phyloP scores from a whole-genome alignment of 2,888 invertebrate genomes.

The Apamea epomidion region DNA sequence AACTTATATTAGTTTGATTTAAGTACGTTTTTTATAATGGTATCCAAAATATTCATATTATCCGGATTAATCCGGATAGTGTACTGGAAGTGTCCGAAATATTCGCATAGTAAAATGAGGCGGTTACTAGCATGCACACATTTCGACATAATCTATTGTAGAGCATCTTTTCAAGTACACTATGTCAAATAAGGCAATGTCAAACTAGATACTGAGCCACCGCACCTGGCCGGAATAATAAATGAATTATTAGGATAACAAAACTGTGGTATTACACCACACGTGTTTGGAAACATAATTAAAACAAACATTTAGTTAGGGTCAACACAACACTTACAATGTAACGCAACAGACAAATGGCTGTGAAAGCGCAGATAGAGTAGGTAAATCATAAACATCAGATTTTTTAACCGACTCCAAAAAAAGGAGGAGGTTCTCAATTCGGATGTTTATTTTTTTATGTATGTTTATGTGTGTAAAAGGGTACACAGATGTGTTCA shows the following conservation, averaged over 20 bases:
- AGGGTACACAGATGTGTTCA: too few species aligned
- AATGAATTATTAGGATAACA: constrained; percentile 8
- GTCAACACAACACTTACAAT: constrained; percentile 22
- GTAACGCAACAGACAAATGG: neutral
- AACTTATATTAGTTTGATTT: neutral
- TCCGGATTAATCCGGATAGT: neutral
- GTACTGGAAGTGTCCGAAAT: neutral
- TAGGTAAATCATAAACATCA: neutral
- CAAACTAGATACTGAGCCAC: constrained; percentile 22
- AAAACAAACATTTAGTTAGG: constrained; percentile 29
- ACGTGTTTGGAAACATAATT: constrained; percentile 32
- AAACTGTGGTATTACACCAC: constrained; percentile 13
- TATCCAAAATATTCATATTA: neutral
- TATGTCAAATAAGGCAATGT: constrained; percentile 33
- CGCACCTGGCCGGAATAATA: constrained; percentile 42
- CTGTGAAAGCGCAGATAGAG: neutral
- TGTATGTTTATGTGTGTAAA: too few species aligned
- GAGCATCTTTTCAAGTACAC: constrained; percentile 25
- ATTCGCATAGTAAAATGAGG: neutral
- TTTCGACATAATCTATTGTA: constrained; percentile 10
- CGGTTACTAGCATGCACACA: neutral
- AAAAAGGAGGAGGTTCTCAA: too few species aligned
- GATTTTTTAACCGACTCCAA: too few species aligned
- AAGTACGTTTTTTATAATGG: neutral
- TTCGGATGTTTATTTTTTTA: too few species aligned